Evolutionary conservation across 2,797 vertebrate genomes (phyloP).

Genomic region (Forpus xanthops): DNA sequence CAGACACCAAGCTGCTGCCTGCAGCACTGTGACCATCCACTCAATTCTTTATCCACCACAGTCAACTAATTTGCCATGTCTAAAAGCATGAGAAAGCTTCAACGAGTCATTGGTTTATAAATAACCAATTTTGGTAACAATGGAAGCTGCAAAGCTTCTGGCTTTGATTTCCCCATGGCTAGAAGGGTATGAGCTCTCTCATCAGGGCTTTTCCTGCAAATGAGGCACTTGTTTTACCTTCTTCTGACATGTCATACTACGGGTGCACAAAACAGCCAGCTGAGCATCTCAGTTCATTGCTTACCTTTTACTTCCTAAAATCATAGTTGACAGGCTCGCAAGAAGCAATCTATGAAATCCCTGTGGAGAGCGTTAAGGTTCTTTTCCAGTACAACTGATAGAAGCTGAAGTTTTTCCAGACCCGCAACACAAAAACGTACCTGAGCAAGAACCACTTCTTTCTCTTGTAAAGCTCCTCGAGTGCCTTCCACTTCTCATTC

Average conservation of each 20-base stretch:
- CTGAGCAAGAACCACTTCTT: background rate
- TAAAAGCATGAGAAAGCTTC: background rate
- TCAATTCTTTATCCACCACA: background rate
- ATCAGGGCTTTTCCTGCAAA: background rate
- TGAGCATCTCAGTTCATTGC: background rate
- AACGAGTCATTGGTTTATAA: background rate
- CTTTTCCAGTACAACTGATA: background rate
- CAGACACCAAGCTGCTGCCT: background rate
- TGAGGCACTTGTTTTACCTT: background rate
- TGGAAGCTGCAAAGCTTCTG: background rate
- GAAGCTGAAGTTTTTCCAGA: background rate
- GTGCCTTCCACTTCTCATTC: background rate
- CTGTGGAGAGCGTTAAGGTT: background rate
- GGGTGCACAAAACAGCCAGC: background rate
- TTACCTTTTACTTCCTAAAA: background rate
- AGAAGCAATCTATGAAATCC: background rate
- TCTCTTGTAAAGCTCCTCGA: background rate
- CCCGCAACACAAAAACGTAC: accelerated
- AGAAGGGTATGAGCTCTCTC: background rate
- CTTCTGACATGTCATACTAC: accelerated
- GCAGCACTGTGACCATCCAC: background rate
- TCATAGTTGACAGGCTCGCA: background rate
- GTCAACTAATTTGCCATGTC: background rate
- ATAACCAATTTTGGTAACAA: background rate
- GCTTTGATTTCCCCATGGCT: background rate